Base-by-base conservation (phyloP, 2,888 invertebrate species). In the Zhuqinia jingwanae region DNA sequence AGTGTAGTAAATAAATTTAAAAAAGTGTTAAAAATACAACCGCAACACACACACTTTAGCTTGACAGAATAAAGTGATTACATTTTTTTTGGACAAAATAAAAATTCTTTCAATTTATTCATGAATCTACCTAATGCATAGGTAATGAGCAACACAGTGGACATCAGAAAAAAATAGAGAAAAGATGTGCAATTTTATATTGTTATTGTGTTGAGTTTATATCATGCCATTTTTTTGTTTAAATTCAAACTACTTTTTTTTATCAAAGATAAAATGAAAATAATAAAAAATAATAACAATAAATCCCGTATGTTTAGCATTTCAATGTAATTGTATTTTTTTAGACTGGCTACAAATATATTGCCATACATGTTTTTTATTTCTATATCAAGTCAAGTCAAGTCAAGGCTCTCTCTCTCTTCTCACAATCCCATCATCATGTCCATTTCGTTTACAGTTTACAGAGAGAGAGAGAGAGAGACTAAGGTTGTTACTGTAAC, bases 61-160 rank as follows among this genome's bases (percentile, higher is more conserved):
- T 58, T 58, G 58, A 58, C 58, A 58, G 25, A 25, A 20, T 6
- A 25, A 58, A 25, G 17, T 3, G 27, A 25, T 20, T 65, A 27
- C 30, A 11, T 65, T 17, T 30, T 30, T n/a, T n/a, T n/a, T n/a
- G n/a, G n/a, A n/a, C n/a, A n/a, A 13, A 27, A 65, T 13, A 27
- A n/a, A 65, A 17, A 36, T 6, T 36, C 36, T 3, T 8, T 8
- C 3, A 65, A 36, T 65, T 27, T 60, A 60, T 60, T 60, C 60
- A 60, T 60, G 60, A 60, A 60, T 60, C 3, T 36, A 60, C 60
- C 60, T 73, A 73, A 73, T 73, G 73, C 73, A 73, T 73, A 73
- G 1, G 27, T 73, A 73, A 73, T 73, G 73, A 27, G 73, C 8
- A 47, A 20, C 13, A n/a, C 5, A 70, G 70, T 22, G 65, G 42